phyloP scores from a whole-genome alignment of 2,888 invertebrate genomes.

The Micropterix aruncella region DNA sequence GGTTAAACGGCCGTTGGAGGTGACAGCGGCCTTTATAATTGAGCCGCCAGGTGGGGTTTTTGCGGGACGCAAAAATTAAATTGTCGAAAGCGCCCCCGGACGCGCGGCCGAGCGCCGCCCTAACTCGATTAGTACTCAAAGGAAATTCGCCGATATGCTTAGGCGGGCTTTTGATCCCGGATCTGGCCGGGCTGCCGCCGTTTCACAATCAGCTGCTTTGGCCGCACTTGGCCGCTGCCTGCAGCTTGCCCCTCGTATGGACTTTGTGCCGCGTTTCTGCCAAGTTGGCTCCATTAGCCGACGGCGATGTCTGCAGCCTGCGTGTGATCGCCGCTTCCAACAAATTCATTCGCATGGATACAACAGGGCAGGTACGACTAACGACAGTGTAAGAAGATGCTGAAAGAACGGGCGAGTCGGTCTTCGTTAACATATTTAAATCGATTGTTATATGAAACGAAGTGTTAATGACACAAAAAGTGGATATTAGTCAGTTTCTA shows the following conservation, averaged over 20 bases:
- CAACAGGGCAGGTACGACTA: too few species aligned
- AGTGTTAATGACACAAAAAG: too few species aligned
- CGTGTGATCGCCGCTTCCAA: slow-evolving; percentile 26
- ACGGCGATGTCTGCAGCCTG: slow-evolving; percentile 9
- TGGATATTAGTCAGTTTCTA: too few species aligned
- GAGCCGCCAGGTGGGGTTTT: too few species aligned
- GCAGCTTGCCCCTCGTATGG: neutral
- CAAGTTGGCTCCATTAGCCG: neutral
- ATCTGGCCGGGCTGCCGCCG: neutral
- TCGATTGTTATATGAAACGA: too few species aligned
- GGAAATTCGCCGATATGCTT: neutral
- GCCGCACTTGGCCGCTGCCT: neutral
- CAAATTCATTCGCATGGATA: slow-evolving; percentile 17
- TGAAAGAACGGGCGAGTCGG: too few species aligned
- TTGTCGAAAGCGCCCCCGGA: neutral
- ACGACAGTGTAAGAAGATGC: too few species aligned
- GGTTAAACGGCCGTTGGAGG: slow-evolving; percentile 3
- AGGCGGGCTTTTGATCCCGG: neutral
- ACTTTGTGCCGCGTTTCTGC: too few species aligned
- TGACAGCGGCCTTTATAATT: neutral
- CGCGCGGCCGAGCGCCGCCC: neutral
- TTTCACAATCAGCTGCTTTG: neutral
- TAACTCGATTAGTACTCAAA: neutral
- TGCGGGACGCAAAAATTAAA: neutral
- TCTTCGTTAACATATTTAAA: too few species aligned